These are phyloP conservation scores for Poeciliopsis prolifica DNA, from an alignment of 2,113 vertebrate species.

Conservation along the genomic window DNA sequence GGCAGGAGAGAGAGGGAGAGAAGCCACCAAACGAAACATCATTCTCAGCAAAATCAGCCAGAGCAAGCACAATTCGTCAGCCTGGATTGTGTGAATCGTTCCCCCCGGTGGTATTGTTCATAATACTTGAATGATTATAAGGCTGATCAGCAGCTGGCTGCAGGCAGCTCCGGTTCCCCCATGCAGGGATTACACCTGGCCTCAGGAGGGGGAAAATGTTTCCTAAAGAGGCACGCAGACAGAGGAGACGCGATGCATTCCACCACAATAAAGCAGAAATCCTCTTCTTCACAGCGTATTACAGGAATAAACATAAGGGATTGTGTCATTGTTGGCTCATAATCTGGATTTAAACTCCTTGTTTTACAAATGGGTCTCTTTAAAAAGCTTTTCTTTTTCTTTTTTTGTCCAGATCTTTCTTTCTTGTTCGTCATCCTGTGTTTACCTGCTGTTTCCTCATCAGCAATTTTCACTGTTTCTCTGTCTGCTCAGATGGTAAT, in stretches of 20 bases:
- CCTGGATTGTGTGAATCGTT: conserved; percentile 58
- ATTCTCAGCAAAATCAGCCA: conserved; percentile 27
- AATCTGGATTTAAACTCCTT: conserved; percentile 82
- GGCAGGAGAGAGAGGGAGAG: conserved; percentile 14
- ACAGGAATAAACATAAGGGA: conserved; percentile 79
- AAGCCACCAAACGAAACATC: conserved; percentile 36
- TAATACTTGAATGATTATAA: conserved; percentile 64
- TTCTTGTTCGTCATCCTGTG: conserved; percentile 61
- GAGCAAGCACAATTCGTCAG: conserved; percentile 37
- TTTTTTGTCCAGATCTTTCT: conserved; percentile 45
- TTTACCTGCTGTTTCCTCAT: conserved; percentile 69
- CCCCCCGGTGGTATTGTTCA: conserved; percentile 65
- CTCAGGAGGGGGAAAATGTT: conserved; percentile 68
- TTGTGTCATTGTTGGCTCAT: conserved; percentile 79
- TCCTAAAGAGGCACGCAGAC: conserved; percentile 66
- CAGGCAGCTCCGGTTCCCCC: conserved; percentile 55
- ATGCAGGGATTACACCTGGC: conserved; percentile 75
- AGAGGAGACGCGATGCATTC: conserved; percentile 67
- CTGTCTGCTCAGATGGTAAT: conserved; percentile 10
- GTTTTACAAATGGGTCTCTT: conserved; percentile 79
- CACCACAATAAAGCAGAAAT: conserved; percentile 79
- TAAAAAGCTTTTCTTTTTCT: conserved; percentile 71
- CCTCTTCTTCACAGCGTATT: conserved; percentile 79
- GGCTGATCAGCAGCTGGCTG: conserved; percentile 66
- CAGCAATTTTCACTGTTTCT: conserved; percentile 35